These are phyloP conservation scores for Hydrotaea cyrtoneurina DNA, from an alignment of 2,888 invertebrate species.

Conservation along the genomic window DNA sequence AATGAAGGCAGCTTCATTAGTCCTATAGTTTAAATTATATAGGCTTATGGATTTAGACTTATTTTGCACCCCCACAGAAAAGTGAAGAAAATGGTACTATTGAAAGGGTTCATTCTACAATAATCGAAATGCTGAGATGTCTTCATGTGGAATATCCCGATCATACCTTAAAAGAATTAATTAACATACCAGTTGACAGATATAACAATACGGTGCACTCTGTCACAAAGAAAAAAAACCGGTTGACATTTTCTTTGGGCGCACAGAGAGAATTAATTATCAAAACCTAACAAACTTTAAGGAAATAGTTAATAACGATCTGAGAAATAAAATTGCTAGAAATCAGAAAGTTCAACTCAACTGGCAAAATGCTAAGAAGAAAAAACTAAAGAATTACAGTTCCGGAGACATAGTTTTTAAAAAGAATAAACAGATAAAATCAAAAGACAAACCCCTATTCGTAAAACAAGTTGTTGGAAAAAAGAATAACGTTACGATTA, in stretches of 20 bases:
- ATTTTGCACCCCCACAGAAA: constrained; percentile 42
- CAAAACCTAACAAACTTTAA: neutral
- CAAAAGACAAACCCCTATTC: neutral
- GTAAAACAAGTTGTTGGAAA: constrained; percentile 5
- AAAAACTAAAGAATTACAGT: neutral
- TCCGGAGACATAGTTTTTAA: constrained; percentile 1
- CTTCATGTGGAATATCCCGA: constrained; percentile 52
- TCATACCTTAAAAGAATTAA: constrained; percentile 29
- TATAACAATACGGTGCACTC: constrained; percentile 66
- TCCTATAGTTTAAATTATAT: neutral
- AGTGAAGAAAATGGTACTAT: constrained; percentile 61
- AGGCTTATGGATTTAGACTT: constrained; percentile 3
- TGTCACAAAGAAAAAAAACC: constrained; percentile 60
- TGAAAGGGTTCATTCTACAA: constrained; percentile 59
- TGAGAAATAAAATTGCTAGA: neutral
- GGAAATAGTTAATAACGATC: neutral
- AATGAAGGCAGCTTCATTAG: constrained; percentile 24
- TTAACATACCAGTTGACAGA: constrained; percentile 58
- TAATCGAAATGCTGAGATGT: constrained; percentile 63
- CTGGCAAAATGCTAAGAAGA: neutral
- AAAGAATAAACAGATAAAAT: constrained; percentile 18
- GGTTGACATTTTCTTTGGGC: constrained; percentile 57
- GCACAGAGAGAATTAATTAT: constrained; percentile 36
- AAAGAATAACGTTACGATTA: neutral
- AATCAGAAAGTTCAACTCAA: neutral